Percentiles rank a stretch among this genome's conserved stretches.
These are phyloP conservation scores for Anthopleura xanthogrammica DNA, from an alignment of 92 coral and sea anemone species.

Conservation along the genomic window DNA sequence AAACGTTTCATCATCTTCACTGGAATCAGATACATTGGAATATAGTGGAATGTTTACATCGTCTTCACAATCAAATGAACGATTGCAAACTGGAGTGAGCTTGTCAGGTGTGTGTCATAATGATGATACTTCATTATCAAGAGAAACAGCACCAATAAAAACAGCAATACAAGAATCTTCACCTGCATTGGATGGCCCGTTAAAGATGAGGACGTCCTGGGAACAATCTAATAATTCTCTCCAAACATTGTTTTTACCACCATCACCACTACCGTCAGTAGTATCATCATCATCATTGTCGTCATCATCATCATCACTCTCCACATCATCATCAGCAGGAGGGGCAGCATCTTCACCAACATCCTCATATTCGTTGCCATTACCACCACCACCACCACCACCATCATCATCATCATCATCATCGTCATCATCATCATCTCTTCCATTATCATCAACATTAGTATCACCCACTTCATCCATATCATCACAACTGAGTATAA, in stretches of 20 bases:
- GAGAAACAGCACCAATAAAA: neutral
- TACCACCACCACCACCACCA: neutral
- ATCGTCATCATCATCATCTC: neutral
- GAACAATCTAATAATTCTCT: neutral
- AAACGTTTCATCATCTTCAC: neutral
- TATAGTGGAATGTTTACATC: neutral
- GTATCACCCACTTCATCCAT: constrained; percentile 4
- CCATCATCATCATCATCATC: constrained; percentile 6
- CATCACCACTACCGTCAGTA: neutral
- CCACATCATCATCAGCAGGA: neutral
- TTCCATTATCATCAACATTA: neutral
- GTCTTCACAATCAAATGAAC: neutral
- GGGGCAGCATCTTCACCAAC: neutral
- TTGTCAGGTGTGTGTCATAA: neutral
- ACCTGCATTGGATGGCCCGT: neutral
- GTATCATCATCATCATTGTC: constrained; percentile 3
- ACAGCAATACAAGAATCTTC: neutral
- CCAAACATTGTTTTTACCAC: neutral
- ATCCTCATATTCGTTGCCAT: constrained; percentile 2
- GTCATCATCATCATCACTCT: neutral
- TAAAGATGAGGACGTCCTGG: neutral
- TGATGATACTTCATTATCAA: neutral
- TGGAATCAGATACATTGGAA: neutral
- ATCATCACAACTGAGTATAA: neutral
- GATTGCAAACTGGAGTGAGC: neutral